These are phyloP conservation scores for Tetragnatha versicolor DNA, from an alignment of 1,140 invertebrate species.

Conservation along the genomic window DNA sequence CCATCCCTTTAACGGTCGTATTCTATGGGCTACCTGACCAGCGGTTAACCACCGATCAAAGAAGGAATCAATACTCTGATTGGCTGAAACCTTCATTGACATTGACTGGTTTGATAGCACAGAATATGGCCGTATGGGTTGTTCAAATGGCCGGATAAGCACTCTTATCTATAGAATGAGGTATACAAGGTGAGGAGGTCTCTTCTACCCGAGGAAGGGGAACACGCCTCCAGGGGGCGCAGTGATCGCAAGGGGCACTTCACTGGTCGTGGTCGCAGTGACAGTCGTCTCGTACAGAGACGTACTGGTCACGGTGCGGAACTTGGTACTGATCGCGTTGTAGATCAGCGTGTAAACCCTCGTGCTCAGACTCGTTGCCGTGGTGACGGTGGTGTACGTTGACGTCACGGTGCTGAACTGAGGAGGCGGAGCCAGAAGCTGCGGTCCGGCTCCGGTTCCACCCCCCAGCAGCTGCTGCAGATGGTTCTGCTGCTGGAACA, in stretches of 20 bases:
- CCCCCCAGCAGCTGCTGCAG: slow-evolving; percentile 50
- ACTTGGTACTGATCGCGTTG: slow-evolving; percentile 60
- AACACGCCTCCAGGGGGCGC: slow-evolving; percentile 47
- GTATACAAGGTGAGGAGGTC: not conserved
- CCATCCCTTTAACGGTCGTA: too few species aligned
- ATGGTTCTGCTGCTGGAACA: slow-evolving; percentile 53
- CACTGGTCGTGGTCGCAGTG: slow-evolving; percentile 53
- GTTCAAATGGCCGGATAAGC: too few species aligned
- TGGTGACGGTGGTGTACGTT: slow-evolving; percentile 58
- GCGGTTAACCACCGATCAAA: too few species aligned
- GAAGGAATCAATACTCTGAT: too few species aligned
- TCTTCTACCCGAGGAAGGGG: slow-evolving; percentile 35
- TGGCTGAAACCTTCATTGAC: too few species aligned
- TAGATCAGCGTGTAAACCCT: slow-evolving; percentile 60
- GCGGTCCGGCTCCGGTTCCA: slow-evolving; percentile 26
- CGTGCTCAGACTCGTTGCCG: slow-evolving; percentile 57
- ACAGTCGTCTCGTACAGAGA: slow-evolving; percentile 58
- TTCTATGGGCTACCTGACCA: too few species aligned
- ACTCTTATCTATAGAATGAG: not conserved
- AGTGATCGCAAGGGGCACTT: slow-evolving; percentile 44
- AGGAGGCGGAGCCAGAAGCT: slow-evolving; percentile 32
- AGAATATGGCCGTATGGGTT: too few species aligned
- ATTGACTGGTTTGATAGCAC: too few species aligned
- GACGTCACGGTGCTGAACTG: slow-evolving; percentile 56
- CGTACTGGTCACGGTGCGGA: slow-evolving; percentile 59